Percentiles rank a stretch among this genome's conserved stretches.
phyloP scores from a whole-genome alignment of 2,113 vertebrate species.

The Pelodiscus sinensis region DNA sequence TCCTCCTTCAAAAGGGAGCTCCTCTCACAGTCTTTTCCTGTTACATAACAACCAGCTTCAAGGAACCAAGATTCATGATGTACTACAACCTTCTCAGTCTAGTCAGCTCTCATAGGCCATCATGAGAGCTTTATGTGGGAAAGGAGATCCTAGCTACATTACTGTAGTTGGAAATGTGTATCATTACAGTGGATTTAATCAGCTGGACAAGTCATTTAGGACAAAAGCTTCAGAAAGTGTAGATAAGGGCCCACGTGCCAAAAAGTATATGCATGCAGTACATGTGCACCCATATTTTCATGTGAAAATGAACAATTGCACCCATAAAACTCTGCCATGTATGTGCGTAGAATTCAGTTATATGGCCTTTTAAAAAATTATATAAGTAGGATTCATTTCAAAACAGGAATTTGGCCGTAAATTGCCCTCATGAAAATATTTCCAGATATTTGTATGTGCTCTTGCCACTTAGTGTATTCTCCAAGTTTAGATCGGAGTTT shows the following conservation, averaged over 20 bases:
- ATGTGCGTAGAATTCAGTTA: neutral
- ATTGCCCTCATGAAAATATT: slow-evolving; percentile 61
- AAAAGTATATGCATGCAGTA: neutral
- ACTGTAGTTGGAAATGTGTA: neutral
- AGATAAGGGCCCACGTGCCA: neutral
- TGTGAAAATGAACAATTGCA: neutral
- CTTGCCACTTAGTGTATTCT: slow-evolving; percentile 61
- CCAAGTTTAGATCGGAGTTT: slow-evolving; percentile 48
- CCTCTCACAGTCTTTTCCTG: neutral
- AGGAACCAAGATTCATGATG: neutral
- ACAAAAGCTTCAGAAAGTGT: neutral
- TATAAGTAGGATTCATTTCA: neutral
- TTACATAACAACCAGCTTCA: neutral
- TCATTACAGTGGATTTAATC: neutral
- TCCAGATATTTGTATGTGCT: slow-evolving; percentile 56
- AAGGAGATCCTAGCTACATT: neutral
- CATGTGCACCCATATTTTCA: neutral
- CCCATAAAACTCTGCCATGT: neutral
- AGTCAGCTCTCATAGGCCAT: neutral
- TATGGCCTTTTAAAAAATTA: neutral
- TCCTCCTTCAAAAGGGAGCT: neutral
- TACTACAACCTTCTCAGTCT: neutral
- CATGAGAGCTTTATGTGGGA: neutral
- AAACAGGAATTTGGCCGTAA: slow-evolving; percentile 48
- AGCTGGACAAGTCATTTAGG: neutral